Percentiles rank a stretch among this genome's conserved stretches.
phyloP scores from a whole-genome alignment of 1,140 invertebrate species.

The Drosophila bifasciata region DNA sequence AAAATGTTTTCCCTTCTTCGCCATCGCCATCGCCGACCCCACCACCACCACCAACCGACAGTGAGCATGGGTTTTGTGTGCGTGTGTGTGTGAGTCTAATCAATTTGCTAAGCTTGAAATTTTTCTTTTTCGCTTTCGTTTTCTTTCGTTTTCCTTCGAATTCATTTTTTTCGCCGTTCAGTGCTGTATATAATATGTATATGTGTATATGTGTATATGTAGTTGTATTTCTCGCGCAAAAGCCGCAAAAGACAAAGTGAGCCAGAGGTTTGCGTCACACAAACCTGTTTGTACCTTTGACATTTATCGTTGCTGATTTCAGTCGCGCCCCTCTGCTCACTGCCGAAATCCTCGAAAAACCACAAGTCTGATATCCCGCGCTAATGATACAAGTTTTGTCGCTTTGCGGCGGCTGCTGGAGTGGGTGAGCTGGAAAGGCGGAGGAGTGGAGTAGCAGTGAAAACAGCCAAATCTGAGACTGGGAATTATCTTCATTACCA shows the following conservation, averaged over 20 bases:
- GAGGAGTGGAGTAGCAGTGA: background rate
- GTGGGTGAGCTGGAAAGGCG: background rate
- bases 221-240: background rate
- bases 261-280: conserved; percentile 38
- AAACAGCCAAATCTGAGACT: conserved; percentile 23
- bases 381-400: conserved; percentile 76
- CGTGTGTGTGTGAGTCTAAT: conserved; percentile 50
- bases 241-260: conserved; percentile 45
- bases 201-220: too few relatives aligned
- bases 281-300: conserved; percentile 72
- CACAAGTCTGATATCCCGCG: conserved; percentile 71
- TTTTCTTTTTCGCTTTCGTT: conserved; percentile 9
- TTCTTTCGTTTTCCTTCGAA: background rate
- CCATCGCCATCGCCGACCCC: background rate
- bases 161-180: conserved; percentile 2
- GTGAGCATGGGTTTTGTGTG: background rate
- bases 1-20: conserved; percentile 25
- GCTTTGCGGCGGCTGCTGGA: conserved; percentile 2
- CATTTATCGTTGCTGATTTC: conserved; percentile 56
- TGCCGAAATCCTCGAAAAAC: conserved; percentile 4
- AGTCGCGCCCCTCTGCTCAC: background rate
- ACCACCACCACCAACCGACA: background rate
- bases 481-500: conserved; percentile 25
- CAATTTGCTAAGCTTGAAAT: conserved; percentile 61
- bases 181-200: too few relatives aligned